Base-by-base conservation (phyloP, 2,113 vertebrate genomes). In the Polypterus senegalus region DNA sequence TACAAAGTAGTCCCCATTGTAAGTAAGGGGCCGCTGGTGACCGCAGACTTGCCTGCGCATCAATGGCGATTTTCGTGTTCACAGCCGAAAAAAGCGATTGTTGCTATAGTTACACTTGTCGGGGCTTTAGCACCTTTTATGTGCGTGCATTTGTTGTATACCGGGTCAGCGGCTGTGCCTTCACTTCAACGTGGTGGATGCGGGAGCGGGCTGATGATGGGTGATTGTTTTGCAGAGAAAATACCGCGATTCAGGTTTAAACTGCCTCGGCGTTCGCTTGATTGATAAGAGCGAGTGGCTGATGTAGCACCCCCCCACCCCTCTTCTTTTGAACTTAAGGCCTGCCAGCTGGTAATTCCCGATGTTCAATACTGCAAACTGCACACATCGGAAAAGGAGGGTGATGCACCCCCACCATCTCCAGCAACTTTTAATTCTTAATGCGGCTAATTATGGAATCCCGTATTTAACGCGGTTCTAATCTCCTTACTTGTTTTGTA, bases 251-350 rank as follows among this genome's bases (percentile, higher is more conserved):
- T 6, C 11, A 61, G 54, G 45, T 6, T 62, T 58, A 57, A 27
- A 27, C 27, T 27, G 27, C 27, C 2, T 27, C 27, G 27, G 1
- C 27, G 27, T 27, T 67, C 57, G 46, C 69, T 54, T 64, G 63
- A 59, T 61, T 63, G 64, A 68, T 64, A 54, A 60, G 48, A 46
- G 48, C 56, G 55, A 68, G 64, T 70, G 61, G 44, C 49, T 61
- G 66, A 47, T 62, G 59, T 57, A 64, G 55, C 60, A 66, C 62
- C 57, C 47, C 55, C 64, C 53, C 4, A 9, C 47, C 61, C 46
- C 46, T 4, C 57, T 11, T 48, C 56, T 45, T 27, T 11, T 27
- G 3, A 9, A 11, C 46, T 27, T 27, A 27, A 27, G 27, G 27
- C 27, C 27, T 27, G 27, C 27, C 27, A 27, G 27, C 27, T 27